Evolutionary conservation across 2,797 vertebrate species (phyloP).

Genomic region (Otus scops): DNA sequence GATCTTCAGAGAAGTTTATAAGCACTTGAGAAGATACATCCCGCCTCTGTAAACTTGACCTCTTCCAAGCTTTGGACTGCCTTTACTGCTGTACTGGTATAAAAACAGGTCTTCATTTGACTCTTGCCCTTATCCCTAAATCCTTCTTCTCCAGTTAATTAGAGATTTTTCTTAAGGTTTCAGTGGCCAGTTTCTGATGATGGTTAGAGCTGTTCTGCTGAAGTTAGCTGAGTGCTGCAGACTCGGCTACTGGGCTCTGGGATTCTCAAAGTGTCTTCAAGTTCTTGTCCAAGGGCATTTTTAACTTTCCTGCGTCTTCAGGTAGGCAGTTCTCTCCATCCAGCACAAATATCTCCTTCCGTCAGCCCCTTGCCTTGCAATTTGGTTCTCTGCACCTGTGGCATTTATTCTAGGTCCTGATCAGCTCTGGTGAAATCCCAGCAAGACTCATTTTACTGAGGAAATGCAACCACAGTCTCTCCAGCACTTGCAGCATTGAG

Average conservation of each 20-base stretch:
- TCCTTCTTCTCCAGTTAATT: not conserved
- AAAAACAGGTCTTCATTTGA: not conserved
- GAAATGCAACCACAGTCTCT: not conserved
- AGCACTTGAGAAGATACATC: not conserved
- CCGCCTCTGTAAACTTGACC: not conserved
- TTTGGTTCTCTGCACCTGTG: constrained; percentile 48
- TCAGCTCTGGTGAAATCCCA: not conserved
- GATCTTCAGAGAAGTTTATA: not conserved
- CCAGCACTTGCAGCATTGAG: not conserved
- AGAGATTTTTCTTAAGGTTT: not conserved
- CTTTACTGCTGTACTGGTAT: not conserved
- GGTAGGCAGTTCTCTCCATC: not conserved
- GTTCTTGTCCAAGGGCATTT: not conserved
- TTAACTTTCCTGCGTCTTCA: not conserved
- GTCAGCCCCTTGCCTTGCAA: not conserved
- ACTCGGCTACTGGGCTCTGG: not conserved
- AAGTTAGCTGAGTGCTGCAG: not conserved
- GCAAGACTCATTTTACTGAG: not conserved
- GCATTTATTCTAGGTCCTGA: constrained; percentile 53
- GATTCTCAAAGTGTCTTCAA: not conserved
- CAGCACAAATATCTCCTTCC: not conserved
- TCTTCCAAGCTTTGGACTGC: not conserved
- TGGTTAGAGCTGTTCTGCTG: not conserved
- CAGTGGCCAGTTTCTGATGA: not conserved
- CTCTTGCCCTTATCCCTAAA: not conserved